Evolutionary conservation across 2,888 invertebrate genomes (phyloP).

Genomic region (Stictocephala bisonia): DNA sequence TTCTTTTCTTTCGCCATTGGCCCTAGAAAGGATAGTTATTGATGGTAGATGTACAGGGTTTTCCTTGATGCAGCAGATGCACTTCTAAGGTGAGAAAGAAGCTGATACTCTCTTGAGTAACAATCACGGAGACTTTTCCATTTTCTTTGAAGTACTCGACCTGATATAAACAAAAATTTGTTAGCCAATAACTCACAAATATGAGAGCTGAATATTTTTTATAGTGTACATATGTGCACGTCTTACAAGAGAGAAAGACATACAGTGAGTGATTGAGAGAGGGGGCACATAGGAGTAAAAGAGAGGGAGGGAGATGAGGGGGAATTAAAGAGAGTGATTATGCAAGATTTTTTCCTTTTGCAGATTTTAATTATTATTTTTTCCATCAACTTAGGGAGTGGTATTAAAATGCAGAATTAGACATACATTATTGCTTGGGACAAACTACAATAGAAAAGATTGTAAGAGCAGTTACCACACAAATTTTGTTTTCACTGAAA

Average conservation of each 20-base stretch:
- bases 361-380: not conserved
- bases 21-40: not conserved
- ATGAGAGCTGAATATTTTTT: too few species aligned
- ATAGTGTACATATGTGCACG: too few species aligned
- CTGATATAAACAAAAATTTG: not conserved
- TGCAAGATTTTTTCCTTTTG: too few species aligned
- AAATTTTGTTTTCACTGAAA: not conserved
- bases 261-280: too few species aligned
- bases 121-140: not conserved
- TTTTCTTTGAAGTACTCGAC: not conserved
- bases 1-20: not conserved
- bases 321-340: too few species aligned
- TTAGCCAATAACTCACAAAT: not conserved
- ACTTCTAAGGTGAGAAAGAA: not conserved
- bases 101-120: not conserved
- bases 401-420: conserved; percentile 7
- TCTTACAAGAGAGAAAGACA: too few species aligned
- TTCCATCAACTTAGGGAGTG: not conserved
- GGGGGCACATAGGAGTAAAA: too few species aligned
- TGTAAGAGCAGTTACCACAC: not conserved
- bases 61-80: conserved; percentile 3
- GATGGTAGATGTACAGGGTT: not conserved
- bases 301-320: too few species aligned
- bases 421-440: not conserved
- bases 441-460: not conserved